Conservation (phyloP, 2,797 vertebrate genomes). For the Arnoldichthys spilopterus region DNA sequence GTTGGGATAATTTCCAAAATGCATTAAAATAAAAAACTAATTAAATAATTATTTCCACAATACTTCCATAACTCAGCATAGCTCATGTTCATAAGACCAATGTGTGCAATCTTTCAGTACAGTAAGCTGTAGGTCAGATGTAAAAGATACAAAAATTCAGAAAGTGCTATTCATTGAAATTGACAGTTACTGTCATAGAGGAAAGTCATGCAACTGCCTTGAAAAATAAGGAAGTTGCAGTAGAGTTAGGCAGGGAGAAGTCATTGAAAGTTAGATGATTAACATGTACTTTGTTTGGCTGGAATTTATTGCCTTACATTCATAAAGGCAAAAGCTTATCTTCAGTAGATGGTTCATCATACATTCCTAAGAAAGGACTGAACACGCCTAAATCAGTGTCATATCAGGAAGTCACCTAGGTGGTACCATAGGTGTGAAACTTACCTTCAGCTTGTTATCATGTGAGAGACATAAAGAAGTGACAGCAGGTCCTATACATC, state of each 20-base stretch:
- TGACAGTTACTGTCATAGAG: background rate
- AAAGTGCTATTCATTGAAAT: background rate
- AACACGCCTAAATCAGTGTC: background rate
- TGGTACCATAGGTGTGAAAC: background rate
- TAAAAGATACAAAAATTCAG: background rate
- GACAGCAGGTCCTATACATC: background rate
- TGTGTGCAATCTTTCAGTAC: background rate
- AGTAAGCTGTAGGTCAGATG: background rate
- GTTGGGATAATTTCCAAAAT: too few species aligned
- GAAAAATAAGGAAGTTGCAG: background rate
- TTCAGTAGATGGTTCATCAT: background rate
- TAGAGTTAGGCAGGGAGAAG: background rate
- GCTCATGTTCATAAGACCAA: background rate
- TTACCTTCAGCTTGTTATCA: too few species aligned
- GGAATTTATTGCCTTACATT: background rate
- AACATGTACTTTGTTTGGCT: background rate
- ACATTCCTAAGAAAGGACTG: slow-evolving; percentile 21
- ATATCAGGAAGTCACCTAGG: background rate
- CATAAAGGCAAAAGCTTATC: background rate
- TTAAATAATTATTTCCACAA: background rate
- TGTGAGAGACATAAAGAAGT: background rate
- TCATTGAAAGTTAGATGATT: background rate
- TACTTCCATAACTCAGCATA: background rate
- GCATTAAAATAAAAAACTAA: too few species aligned
- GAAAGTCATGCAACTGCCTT: background rate